These are phyloP conservation scores for Tyto alba DNA, from an alignment of 2,113 vertebrate genomes.

Conservation along the genomic window DNA sequence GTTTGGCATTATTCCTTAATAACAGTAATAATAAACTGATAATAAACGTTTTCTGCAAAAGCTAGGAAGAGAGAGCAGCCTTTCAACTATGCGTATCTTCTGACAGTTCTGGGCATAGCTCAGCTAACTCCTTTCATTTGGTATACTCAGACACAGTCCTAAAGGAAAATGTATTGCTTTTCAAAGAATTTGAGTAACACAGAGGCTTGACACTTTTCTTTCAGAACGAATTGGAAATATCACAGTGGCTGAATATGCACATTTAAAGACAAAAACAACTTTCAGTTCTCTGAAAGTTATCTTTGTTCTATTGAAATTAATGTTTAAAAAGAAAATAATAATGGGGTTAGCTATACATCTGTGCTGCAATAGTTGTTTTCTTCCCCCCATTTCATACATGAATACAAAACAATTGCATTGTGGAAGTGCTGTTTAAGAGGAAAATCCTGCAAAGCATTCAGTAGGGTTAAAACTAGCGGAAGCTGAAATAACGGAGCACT, in stretches of 20 bases:
- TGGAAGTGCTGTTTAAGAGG: not conserved
- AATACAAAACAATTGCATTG: rapidly evolving
- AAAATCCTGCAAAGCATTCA: not conserved
- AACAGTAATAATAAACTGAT: not conserved
- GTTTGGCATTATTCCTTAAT: not conserved
- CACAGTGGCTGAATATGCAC: not conserved
- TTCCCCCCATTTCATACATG: not conserved
- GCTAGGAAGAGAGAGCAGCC: not conserved
- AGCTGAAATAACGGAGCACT: not conserved
- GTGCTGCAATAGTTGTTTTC: not conserved
- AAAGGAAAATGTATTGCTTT: not conserved
- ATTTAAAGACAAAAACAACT: not conserved
- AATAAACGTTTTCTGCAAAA: not conserved
- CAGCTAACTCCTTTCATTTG: not conserved
- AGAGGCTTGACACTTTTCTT: not conserved
- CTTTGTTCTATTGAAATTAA: not conserved
- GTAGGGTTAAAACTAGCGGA: not conserved
- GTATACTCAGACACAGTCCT: not conserved
- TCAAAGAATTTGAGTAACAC: not conserved
- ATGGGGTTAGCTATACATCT: not conserved
- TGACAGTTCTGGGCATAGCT: not conserved
- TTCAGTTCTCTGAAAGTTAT: not conserved
- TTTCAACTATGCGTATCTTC: not conserved
- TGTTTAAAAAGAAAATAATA: not conserved
- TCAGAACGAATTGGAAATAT: not conserved